Evolutionary conservation across 2,888 invertebrate genomes (phyloP), one percentile per base, ranked within the genome.

Genomic region (Anthrax anthrax): DNA sequence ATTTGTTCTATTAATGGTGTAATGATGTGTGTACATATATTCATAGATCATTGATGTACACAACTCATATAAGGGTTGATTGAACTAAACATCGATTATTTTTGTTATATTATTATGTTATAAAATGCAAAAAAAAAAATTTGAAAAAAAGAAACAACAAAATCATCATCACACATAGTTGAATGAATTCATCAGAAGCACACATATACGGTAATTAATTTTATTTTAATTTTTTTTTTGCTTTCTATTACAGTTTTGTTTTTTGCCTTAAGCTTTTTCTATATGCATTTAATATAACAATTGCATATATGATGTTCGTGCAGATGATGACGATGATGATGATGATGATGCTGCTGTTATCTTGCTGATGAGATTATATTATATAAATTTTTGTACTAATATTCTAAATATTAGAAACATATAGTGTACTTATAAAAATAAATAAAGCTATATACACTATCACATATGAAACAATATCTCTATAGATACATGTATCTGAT

Each of bases 131-230:
- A 32, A 12, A 32, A 12, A 32, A 32, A 32, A 32, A 32, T 9
- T 12, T 12, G 12, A 9, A 32, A 32, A 12, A 32, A 29, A 29
- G 10, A 29, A 32, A 32, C 9, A 32, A 12, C 9, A 29, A 29
- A 32, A 32, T 32, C 29, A 32, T 32, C 29, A 32, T 32, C n/a
- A n/a, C n/a, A n/a, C n/a, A n/a, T n/a, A 12, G 29, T 32, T 32
- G 29, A 32, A 32, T 16, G 43, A 34, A 40, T 40, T 23, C 36
- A 23, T 36, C 17, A 23, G 23, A 45, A 34, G 40, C 39, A 32
- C n/a, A n/a, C n/a, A n/a, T n/a, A n/a, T n/a, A n/a, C 12, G 19
- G 40, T 45, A 45, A 45, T 45, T 45, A 45, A 45, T 40, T 45
- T n/a, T n/a, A n/a, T n/a, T n/a, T n/a, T n/a, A n/a, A n/a, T n/a